Base-by-base conservation (phyloP, 2,888 invertebrate species). In the Azorinus chamasolen region DNA sequence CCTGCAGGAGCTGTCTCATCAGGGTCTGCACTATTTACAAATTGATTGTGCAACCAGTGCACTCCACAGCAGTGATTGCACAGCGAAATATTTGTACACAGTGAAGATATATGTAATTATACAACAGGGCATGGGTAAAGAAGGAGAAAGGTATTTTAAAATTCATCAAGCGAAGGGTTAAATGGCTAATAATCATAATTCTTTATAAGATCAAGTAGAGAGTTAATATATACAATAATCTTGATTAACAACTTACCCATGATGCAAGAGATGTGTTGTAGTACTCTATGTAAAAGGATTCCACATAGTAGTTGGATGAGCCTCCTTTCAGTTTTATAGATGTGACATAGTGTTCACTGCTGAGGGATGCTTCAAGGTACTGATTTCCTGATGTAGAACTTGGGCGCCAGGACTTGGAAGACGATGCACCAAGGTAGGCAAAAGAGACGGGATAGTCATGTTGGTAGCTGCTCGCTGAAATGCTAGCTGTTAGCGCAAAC, bases 201-300 rank as follows among this genome's bases (percentile, higher is more conserved):
- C n/a, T n/a, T n/a, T n/a, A n/a, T n/a, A 3, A n/a, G n/a, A 22
- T 6, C 16, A 53, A 53, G 10, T 12, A 12, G 18, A 22, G 32
- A 41, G 41, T n/a, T n/a, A n/a, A n/a, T n/a, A n/a, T n/a, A n/a
- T n/a, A n/a, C n/a, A n/a, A n/a, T n/a, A n/a, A n/a, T n/a, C n/a
- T n/a, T n/a, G n/a, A n/a, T n/a, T n/a, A n/a, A n/a, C n/a, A n/a
- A 58, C 72, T 65, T 76, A 84, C 83, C 84, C 83, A 83, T 32
- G 24, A 46, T 8, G 37, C 24, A 14, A 68, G 10, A 1, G 63
- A 59, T 6, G 71, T 57, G 48, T 86, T 76, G 68, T 76, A 78
- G 46, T 74, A 85, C 16, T 72, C 48, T 16, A 87, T 45, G 10
- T 50, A 68, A 68, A 80, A 85, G 4, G 61, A 64, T 16, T 55